Percentiles rank a stretch among this genome's conserved stretches.
Evolutionary conservation across 1,140 invertebrate genomes (phyloP).

Genomic region (Drosophila willistoni): DNA sequence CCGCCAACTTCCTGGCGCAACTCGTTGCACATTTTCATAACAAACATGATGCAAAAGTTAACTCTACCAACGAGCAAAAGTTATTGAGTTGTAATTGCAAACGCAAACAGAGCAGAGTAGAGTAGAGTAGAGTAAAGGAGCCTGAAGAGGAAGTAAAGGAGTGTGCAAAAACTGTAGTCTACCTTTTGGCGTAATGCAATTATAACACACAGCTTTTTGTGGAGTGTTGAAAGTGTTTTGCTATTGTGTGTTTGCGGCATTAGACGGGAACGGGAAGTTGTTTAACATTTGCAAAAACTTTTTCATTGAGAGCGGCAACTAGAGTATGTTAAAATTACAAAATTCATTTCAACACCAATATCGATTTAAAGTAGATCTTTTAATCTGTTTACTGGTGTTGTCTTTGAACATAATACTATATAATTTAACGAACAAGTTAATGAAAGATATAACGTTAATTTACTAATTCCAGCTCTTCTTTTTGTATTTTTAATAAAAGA

Average conservation of each 20-base stretch:
- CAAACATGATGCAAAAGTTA: constrained; percentile 63
- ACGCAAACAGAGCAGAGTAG: constrained; percentile 45
- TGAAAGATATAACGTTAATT: too few species aligned
- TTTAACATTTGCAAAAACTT: not conserved
- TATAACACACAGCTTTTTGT: constrained; percentile 47
- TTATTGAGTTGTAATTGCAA: constrained; percentile 78
- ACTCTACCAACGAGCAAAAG: constrained; percentile 48
- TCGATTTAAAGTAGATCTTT: not conserved
- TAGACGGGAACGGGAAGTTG: not conserved
- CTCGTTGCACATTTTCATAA: constrained; percentile 22
- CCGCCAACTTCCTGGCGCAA: not conserved
- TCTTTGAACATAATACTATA: too few species aligned
- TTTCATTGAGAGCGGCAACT: not conserved
- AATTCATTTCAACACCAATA: not conserved
- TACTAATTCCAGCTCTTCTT: too few species aligned
- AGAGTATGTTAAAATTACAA: not conserved
- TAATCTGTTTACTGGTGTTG: too few species aligned
- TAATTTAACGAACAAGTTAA: too few species aligned
- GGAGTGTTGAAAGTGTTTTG: constrained; percentile 23
- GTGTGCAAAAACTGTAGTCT: constrained; percentile 47
- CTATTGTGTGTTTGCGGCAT: not conserved
- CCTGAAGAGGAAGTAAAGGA: not conserved
- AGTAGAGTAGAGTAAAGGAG: not conserved
- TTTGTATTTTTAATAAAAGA: too few species aligned
- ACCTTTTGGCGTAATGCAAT: constrained; percentile 72